Percentiles rank a stretch among this genome's conserved stretches.
Conservation (phyloP, 2,888 invertebrate genomes). For the Rugalucina vietnamica region DNA sequence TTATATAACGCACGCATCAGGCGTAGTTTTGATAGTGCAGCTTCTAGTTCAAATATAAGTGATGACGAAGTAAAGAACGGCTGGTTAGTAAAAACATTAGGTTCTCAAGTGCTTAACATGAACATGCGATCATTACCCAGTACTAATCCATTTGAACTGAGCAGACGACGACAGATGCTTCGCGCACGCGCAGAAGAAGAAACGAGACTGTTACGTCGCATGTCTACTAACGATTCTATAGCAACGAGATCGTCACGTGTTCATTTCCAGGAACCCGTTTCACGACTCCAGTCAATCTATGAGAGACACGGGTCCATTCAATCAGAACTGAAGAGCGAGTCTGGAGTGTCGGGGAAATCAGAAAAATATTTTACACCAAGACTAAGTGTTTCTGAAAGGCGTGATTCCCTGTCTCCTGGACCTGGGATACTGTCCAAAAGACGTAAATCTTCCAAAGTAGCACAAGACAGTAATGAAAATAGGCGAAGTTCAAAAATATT, state of each 20-base stretch:
- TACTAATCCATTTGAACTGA: conserved; percentile 54
- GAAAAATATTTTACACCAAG: background rate
- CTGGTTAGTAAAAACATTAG: conserved; percentile 52
- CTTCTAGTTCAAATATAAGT: background rate
- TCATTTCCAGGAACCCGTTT: background rate
- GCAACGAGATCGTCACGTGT: background rate
- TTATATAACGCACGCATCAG: conserved; percentile 40
- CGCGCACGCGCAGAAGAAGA: conserved; percentile 32
- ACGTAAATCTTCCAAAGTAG: too few relatives aligned
- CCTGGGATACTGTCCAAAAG: too few relatives aligned
- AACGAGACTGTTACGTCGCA: background rate
- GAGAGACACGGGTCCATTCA: background rate
- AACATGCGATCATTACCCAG: conserved; percentile 50
- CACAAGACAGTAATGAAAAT: too few relatives aligned
- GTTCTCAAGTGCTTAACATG: conserved; percentile 45
- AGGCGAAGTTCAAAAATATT: too few relatives aligned
- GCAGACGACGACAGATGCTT: conserved; percentile 41
- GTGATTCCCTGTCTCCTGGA: too few relatives aligned
- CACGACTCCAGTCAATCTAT: background rate
- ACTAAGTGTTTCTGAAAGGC: background rate
- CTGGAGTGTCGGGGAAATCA: background rate
- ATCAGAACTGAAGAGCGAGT: background rate
- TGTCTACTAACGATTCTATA: background rate
- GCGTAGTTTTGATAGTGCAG: conserved; percentile 3
- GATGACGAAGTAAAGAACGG: conserved; percentile 44